Conservation (phyloP, 2,797 vertebrate species). For the Hypotaenidia philippensis region DNA sequence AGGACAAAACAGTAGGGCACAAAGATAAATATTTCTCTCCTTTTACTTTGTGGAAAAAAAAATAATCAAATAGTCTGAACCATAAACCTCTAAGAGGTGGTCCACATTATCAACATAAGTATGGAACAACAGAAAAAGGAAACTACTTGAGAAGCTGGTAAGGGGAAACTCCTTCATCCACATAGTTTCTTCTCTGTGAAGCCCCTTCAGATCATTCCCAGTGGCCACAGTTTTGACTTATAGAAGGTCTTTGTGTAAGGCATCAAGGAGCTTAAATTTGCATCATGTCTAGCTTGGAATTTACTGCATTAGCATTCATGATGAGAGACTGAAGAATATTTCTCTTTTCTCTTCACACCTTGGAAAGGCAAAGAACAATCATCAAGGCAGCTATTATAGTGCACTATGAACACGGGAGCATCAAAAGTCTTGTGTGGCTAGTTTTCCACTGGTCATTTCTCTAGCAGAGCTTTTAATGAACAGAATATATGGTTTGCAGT, state of each 20-base stretch:
- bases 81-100: background rate
- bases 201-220: background rate
- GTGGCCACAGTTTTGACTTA: background rate
- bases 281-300: background rate
- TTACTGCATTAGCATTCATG: background rate
- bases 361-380: background rate
- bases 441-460: background rate
- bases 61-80: background rate
- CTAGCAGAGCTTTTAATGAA: conserved; percentile 12
- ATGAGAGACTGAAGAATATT: background rate
- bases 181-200: background rate
- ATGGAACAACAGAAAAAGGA: background rate
- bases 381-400: background rate
- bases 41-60: background rate
- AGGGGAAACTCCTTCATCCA: background rate
- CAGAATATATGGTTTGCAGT: background rate
- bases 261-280: background rate
- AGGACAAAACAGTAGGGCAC: background rate
- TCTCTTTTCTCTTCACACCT: background rate
- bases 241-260: background rate
- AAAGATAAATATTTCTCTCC: background rate
- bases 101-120: background rate
- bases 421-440: background rate
- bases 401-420: background rate
- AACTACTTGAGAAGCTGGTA: background rate